A percentile compares a stretch with the other conserved stretches of the same genome.
Evolutionary conservation across 2,797 vertebrate species (phyloP).

Genomic region (Lepidocolaptes lacrymiger): DNA sequence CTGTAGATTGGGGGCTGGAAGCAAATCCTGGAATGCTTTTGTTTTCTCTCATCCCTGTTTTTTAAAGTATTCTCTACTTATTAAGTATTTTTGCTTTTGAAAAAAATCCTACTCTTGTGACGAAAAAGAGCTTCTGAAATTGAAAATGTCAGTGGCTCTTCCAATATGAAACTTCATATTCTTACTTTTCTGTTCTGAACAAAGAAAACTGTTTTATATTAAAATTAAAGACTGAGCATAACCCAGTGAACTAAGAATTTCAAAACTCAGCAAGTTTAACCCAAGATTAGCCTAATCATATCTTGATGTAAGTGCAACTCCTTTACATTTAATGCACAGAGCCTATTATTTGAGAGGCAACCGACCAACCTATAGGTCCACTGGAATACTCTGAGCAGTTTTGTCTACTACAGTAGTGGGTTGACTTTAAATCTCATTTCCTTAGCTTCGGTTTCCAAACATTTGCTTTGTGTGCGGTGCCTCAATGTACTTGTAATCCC

Average conservation of each 20-base stretch:
- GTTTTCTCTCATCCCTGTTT: background rate
- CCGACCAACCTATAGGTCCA: background rate
- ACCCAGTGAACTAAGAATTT: background rate
- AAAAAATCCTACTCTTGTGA: background rate
- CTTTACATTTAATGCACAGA: background rate
- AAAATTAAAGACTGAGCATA: background rate
- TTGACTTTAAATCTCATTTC: background rate
- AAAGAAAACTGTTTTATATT: background rate
- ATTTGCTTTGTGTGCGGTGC: background rate
- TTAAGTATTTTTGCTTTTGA: background rate
- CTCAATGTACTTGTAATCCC: background rate
- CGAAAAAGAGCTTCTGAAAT: background rate
- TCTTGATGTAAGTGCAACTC: background rate
- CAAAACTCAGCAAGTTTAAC: background rate
- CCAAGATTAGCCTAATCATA: background rate
- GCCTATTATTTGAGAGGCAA: background rate
- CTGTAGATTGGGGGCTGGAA: background rate
- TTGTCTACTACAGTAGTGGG: background rate
- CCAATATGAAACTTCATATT: background rate
- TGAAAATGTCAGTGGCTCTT: background rate
- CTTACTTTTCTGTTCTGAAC: background rate
- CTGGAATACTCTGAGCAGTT: background rate
- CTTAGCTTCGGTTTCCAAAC: background rate
- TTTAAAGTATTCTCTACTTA: background rate
- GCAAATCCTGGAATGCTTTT: background rate